phyloP scores from a whole-genome alignment of 2,797 vertebrate species.

The Pampus argenteus region DNA sequence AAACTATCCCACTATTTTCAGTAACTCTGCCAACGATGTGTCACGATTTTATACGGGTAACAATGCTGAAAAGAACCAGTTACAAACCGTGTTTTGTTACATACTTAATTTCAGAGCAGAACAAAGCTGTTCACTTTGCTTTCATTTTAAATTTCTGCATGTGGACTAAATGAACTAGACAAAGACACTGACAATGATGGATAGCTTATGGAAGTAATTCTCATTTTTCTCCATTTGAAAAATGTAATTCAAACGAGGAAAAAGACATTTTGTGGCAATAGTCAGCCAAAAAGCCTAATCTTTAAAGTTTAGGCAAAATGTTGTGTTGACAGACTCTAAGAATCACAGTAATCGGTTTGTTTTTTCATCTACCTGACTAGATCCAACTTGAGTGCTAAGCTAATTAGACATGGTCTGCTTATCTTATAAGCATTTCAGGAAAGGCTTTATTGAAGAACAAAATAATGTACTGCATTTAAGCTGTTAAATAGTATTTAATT shows the following conservation, averaged over 20 bases:
- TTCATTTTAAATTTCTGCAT: conserved; percentile 8
- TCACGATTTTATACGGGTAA: conserved; percentile 36
- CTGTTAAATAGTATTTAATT: conserved; percentile 15
- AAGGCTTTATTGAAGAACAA: conserved; percentile 24
- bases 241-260: not conserved
- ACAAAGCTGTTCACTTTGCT: not conserved
- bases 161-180: conserved; percentile 12
- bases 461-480: conserved; percentile 25
- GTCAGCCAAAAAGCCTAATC: not conserved
- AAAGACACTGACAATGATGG: conserved; percentile 5
- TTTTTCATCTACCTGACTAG: conserved; percentile 20
- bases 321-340: not conserved
- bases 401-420: conserved; percentile 42
- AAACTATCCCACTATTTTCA: conserved; percentile 52
- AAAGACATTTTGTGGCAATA: not conserved
- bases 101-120: conserved; percentile 3
- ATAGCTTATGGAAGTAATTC: conserved; percentile 9
- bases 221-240: conserved; percentile 9
- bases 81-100: conserved; percentile 6
- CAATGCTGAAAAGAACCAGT: conserved; percentile 6
- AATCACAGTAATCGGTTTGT: conserved; percentile 28
- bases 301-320: conserved; percentile 4
- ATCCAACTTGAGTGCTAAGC: conserved; percentile 39
- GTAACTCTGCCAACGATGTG: conserved; percentile 45
- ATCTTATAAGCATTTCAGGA: conserved; percentile 27